Percentiles rank a stretch among this genome's conserved stretches.
phyloP scores from a whole-genome alignment of 1,140 invertebrate genomes.

The Tyrophagus putrescentiae region DNA sequence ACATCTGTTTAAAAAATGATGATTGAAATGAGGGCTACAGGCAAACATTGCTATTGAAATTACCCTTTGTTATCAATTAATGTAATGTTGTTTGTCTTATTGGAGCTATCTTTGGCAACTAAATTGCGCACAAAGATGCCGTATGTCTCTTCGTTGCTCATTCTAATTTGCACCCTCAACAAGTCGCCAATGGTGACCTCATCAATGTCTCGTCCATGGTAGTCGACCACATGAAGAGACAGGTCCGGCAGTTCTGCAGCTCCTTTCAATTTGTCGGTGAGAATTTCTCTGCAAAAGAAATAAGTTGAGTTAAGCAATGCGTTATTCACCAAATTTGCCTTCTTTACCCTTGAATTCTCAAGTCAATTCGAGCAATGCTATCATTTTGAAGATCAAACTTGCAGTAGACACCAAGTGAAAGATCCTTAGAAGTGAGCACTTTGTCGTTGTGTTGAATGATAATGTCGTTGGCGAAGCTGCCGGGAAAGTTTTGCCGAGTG shows the following conservation, averaged over 20 bases:
- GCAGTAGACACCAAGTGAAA: conserved; percentile 76
- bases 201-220: conserved; percentile 25
- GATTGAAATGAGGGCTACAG: not conserved
- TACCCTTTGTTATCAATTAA: conserved; percentile 25
- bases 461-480: conserved; percentile 66
- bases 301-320: not conserved
- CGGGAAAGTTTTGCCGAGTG: conserved; percentile 21
- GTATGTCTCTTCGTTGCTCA: conserved; percentile 38
- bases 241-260: conserved; percentile 26
- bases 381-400: conserved; percentile 85
- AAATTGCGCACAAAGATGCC: conserved; percentile 26
- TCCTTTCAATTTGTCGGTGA: conserved; percentile 24
- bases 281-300: conserved; percentile 6
- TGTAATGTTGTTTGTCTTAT: conserved; percentile 22
- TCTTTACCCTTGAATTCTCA: conserved; percentile 28
- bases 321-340: not conserved
- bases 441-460: conserved; percentile 87
- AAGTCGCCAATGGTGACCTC: conserved; percentile 28
- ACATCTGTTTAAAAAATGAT: conserved; percentile 24
- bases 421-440: conserved; percentile 80
- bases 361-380: conserved; percentile 62
- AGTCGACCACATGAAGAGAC: conserved; percentile 27
- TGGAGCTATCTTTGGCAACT: conserved; percentile 21
- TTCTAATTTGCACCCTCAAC: conserved; percentile 28
- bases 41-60: conserved; percentile 12